Evolutionary conservation across 2,888 invertebrate species (phyloP).

Genomic region (Cantharis nigra): DNA sequence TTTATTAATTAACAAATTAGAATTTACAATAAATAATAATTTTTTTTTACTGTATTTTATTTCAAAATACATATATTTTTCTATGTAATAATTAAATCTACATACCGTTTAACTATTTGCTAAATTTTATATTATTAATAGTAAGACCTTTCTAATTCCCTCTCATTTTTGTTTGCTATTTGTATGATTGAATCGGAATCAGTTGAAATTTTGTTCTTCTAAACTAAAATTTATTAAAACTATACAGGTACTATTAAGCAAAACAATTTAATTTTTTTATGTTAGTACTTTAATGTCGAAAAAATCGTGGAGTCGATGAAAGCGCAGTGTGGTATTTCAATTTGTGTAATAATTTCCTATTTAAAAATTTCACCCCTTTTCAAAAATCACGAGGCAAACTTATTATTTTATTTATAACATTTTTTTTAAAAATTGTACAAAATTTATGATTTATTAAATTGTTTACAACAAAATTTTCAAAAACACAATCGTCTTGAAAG

Average conservation of each 20-base stretch:
- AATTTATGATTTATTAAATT: background rate
- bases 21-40: constrained; percentile 49
- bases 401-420: background rate
- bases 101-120: constrained; percentile 54
- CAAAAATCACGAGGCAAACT: background rate
- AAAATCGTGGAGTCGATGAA: background rate
- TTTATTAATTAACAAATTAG: constrained; percentile 42
- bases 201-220: constrained; percentile 42
- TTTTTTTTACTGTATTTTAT: constrained; percentile 50
- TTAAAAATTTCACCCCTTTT: background rate
- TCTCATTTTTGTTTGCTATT: constrained; percentile 12
- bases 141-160: constrained; percentile 48
- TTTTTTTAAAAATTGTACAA: background rate
- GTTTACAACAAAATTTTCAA: background rate
- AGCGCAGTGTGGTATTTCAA: background rate
- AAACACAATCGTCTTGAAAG: background rate
- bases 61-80: constrained; percentile 51
- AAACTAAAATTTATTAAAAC: background rate
- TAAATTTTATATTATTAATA: constrained; percentile 55
- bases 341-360: background rate
- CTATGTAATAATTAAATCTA: constrained; percentile 52
- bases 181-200: constrained; percentile 53
- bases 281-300: background rate
- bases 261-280: background rate
- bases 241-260: background rate